Evolutionary conservation across 2,113 vertebrate species (phyloP).

Genomic region (Elachura formosa): DNA sequence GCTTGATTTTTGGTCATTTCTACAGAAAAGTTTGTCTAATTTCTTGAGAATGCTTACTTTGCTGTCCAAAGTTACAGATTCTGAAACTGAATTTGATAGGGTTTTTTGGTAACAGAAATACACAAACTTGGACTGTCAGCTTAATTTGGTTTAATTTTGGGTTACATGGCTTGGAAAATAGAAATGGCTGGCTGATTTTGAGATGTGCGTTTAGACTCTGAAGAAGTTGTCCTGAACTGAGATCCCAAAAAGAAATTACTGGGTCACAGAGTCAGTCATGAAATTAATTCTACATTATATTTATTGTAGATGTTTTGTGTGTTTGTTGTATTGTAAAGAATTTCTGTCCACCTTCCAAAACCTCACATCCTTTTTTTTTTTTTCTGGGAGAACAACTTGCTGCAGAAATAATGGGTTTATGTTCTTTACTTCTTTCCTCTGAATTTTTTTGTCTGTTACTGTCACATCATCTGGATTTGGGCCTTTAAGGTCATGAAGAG

Average conservation of each 20-base stretch:
- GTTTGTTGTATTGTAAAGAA: neutral
- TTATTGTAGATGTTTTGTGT: neutral
- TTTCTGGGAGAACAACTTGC: neutral
- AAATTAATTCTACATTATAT: neutral
- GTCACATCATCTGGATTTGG: neutral
- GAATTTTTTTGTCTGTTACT: neutral
- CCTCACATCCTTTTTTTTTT: neutral
- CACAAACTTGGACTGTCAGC: neutral
- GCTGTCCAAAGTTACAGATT: neutral
- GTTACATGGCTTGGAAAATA: neutral
- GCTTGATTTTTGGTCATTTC: neutral
- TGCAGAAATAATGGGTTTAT: neutral
- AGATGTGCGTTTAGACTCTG: neutral
- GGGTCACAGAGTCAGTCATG: neutral
- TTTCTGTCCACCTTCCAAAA: neutral
- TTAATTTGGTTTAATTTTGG: neutral
- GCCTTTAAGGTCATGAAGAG: neutral
- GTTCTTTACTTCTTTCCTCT: neutral
- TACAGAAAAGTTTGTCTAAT: neutral
- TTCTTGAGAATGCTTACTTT: neutral
- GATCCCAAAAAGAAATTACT: neutral
- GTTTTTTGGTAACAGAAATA: neutral
- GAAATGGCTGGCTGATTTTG: neutral
- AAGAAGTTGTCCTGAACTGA: neutral
- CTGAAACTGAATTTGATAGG: neutral